These are phyloP conservation scores for Chrysogorgia sp. DNA, from an alignment of 92 coral and sea anemone genomes.

Conservation along the genomic window DNA sequence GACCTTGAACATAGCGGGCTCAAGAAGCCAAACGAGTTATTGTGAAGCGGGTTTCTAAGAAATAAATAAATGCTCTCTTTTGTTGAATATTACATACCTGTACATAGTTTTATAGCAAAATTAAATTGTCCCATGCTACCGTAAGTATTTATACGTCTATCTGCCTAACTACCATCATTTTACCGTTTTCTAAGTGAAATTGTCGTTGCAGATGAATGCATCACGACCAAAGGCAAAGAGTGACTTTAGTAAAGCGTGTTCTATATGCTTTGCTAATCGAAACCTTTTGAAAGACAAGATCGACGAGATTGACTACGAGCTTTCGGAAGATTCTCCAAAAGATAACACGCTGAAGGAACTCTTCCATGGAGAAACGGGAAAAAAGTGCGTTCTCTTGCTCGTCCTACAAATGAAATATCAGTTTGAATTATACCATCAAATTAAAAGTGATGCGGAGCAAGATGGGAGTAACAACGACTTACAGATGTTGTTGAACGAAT, in stretches of 20 bases:
- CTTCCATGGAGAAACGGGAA: not conserved
- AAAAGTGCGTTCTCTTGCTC: not conserved
- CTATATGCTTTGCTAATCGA: constrained; percentile 4
- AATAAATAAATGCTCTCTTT: too few species aligned
- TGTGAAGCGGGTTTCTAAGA: too few species aligned
- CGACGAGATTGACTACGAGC: not conserved
- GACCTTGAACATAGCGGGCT: too few species aligned
- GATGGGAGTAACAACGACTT: not conserved
- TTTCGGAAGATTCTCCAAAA: not conserved
- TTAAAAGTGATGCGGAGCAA: not conserved
- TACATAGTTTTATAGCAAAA: too few species aligned
- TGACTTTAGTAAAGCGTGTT: not conserved
- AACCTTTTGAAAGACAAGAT: not conserved
- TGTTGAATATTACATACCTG: too few species aligned
- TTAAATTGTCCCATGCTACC: too few species aligned
- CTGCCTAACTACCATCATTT: too few species aligned
- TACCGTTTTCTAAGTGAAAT: too few species aligned
- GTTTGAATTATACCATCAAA: not conserved
- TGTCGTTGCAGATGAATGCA: too few species aligned
- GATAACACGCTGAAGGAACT: not conserved
- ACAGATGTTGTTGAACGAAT: not conserved
- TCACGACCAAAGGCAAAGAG: not conserved
- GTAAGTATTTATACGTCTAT: too few species aligned
- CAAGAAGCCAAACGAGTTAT: too few species aligned
- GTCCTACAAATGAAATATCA: constrained; percentile 19